These are phyloP conservation scores for Bambusicola thoracicus DNA, from an alignment of 2,113 vertebrate genomes.

Conservation along the genomic window DNA sequence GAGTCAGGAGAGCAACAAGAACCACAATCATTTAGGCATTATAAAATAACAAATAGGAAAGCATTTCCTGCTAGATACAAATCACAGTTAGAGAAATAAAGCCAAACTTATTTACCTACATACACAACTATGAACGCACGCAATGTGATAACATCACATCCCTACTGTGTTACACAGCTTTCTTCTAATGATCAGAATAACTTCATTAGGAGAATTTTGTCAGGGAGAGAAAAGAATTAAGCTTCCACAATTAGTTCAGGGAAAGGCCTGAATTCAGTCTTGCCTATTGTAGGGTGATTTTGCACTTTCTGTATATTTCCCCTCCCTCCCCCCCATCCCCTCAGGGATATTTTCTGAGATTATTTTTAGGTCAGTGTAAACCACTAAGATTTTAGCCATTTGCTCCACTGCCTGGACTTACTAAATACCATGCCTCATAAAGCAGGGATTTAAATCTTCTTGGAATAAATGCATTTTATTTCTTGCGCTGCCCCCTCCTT, in stretches of 20 bases:
- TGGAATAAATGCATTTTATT: constrained; percentile 73
- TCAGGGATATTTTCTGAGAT: constrained; percentile 14
- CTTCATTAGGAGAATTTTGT: background rate
- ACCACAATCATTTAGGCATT: constrained; percentile 11
- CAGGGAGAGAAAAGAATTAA: constrained; percentile 5
- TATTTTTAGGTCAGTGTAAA: constrained; percentile 45
- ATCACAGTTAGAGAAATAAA: constrained; percentile 25
- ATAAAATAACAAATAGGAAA: background rate
- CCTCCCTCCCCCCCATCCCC: no score
- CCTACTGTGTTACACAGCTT: background rate
- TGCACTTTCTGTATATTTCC: background rate
- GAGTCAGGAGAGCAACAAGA: constrained; percentile 12
- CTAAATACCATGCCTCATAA: constrained; percentile 73
- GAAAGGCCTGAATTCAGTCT: background rate
- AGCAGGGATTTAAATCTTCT: constrained; percentile 74
- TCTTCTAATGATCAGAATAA: background rate
- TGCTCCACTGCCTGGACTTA: constrained; percentile 63
- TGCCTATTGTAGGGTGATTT: background rate
- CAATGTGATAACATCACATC: constrained; percentile 5
- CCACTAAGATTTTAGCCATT: constrained; percentile 57
- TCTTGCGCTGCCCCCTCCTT: constrained; percentile 35
- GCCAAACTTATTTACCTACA: constrained; percentile 31
- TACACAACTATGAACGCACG: background rate
- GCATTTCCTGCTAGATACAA: constrained; percentile 35
- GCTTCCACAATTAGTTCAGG: background rate